Conservation (phyloP, 2,888 invertebrate genomes). For the Archips xylosteana region DNA sequence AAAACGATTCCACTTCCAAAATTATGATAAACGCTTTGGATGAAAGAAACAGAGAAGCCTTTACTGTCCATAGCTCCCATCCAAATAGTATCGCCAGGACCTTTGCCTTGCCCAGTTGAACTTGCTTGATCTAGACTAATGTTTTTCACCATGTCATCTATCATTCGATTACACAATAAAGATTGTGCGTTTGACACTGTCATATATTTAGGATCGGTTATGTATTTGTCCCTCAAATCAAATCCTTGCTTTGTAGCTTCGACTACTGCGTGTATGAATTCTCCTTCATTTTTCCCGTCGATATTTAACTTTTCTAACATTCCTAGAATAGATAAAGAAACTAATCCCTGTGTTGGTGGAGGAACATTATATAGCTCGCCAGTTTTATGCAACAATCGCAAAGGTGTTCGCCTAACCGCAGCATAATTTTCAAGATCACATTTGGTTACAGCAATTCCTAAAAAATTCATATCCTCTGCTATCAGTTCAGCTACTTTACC, state of each 20-base stretch:
- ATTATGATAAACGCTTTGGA: conserved; percentile 71
- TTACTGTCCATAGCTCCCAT: conserved; percentile 76
- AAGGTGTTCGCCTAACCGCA: conserved; percentile 65
- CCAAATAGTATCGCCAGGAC: conserved; percentile 77
- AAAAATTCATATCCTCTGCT: conserved; percentile 62
- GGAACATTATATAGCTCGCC: conserved; percentile 73
- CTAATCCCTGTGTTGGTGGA: conserved; percentile 78
- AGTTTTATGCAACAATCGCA: conserved; percentile 63
- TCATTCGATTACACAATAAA: conserved; percentile 57
- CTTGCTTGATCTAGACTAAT: conserved; percentile 60
- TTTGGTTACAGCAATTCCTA: conserved; percentile 72
- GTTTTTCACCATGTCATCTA: conserved; percentile 63
- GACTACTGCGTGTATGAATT: conserved; percentile 71
- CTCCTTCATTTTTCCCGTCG: conserved; percentile 67
- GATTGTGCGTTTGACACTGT: conserved; percentile 59
- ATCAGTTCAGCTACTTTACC: conserved; percentile 70
- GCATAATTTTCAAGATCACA: conserved; percentile 68
- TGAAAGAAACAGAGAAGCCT: conserved; percentile 78
- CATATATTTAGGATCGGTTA: conserved; percentile 75
- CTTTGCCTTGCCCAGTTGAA: conserved; percentile 56
- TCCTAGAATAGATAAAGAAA: conserved; percentile 70
- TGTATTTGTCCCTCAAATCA: conserved; percentile 61
- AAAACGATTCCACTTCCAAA: conserved; percentile 74
- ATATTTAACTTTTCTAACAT: conserved; percentile 70
- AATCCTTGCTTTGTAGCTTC: conserved; percentile 74